Percentiles rank a stretch among this genome's conserved stretches.
phyloP scores from a whole-genome alignment of 2,113 vertebrate genomes.

The Pionites leucogaster region DNA sequence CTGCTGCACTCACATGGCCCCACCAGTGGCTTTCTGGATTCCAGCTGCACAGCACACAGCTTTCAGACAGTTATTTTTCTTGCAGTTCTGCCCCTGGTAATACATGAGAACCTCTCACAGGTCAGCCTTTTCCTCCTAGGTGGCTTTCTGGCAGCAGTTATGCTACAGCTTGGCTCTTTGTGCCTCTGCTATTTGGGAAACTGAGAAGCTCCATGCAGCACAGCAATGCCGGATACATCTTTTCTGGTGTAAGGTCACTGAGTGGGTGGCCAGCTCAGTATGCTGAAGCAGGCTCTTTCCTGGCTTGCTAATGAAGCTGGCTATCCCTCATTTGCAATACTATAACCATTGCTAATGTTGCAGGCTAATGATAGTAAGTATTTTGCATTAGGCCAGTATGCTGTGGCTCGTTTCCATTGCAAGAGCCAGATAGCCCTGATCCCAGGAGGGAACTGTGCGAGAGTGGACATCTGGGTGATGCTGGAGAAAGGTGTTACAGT shows the following conservation, averaged over 20 bases:
- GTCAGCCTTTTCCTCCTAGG: background rate
- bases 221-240: accelerated
- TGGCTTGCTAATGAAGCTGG: background rate
- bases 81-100: background rate
- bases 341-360: background rate
- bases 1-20: background rate
- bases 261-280: background rate
- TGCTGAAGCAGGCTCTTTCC: background rate
- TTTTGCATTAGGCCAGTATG: accelerated
- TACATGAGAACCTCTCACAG: background rate
- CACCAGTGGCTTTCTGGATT: background rate
- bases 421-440: background rate
- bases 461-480: background rate
- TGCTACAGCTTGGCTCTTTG: background rate
- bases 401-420: background rate
- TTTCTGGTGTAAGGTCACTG: background rate
- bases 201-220: background rate
- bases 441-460: background rate
- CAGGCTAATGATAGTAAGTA: background rate
- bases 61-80: background rate
- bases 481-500: background rate
- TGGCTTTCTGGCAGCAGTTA: background rate
- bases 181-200: background rate
- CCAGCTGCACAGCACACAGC: background rate
- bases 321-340: background rate